Evolutionary conservation across 30 jellyfish, hydroid and myxozoan species (phyloP), one percentile per base, ranked within the genome.

Genomic region (Turritopsis rubra): DNA sequence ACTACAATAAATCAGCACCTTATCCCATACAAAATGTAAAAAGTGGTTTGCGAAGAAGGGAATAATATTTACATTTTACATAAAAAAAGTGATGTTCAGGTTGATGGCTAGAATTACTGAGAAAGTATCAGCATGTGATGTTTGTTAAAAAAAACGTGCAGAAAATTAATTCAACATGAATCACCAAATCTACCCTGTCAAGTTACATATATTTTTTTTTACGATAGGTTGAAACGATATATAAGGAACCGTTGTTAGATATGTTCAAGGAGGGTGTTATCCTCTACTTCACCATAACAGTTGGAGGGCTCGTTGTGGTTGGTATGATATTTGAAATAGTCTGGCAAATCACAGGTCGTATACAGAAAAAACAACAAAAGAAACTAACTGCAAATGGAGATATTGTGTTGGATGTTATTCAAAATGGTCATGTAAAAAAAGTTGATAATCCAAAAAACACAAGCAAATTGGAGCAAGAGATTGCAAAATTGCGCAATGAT

Each of bases 291-390:
- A 30, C 72, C 53, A 74, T 74, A 29, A 71, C 65, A 8, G 65
- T 74, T 29, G 82, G n/a, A 21, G 72, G n/a, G 28, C 60, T 74
- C 13, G 65, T 74, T 16, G 82, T 29, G 72, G 82, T 18, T 23
- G 82, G 82, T n/a, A 16, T 74, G 18, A 26, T 74, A 7, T 74
- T 7, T 29, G 82, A 74, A 23, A 22, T 74, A 1, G 24, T 23
- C 72, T 74, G 65, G 53, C 24, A 41, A 29, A 23, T 74, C 27
- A 23, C 19, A 21, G 82, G 26, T 16, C 24, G 60, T 26, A 9
- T 68, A 8, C 82, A 74, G 65, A 74, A 74, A 41, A 17, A 74
- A 29, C 82, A 74, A 74, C 29, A 66, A 7, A 66, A 66, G 29
- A 26, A 71, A 41, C 27, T 19, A 74, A 23, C 77, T 68, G 77